Percentiles rank a stretch among this genome's conserved stretches.
Conservation (phyloP, 2,113 vertebrate genomes). For the Aspidoscelis tigris region DNA sequence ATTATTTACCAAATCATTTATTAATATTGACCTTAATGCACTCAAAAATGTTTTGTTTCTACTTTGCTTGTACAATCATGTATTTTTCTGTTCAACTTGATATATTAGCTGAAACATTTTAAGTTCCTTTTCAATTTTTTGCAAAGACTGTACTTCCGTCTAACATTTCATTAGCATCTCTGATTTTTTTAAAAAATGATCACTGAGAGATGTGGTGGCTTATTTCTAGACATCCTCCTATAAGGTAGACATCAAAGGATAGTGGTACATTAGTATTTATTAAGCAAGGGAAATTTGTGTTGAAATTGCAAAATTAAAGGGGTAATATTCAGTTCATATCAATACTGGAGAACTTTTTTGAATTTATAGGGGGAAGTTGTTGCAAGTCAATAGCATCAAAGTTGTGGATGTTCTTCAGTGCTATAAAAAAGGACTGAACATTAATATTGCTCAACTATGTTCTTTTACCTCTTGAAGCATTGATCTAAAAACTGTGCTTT, state of each 20-base stretch:
- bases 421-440: not conserved
- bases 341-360: not conserved
- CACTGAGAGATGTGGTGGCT: not conserved
- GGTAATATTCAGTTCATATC: not conserved
- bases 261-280: accelerated
- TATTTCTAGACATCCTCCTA: not conserved
- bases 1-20: not conserved
- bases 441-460: no score
- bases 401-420: constrained; percentile 35
- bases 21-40: not conserved
- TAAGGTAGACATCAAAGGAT: not conserved
- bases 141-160: not conserved
- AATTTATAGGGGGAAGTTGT: not conserved
- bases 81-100: not conserved
- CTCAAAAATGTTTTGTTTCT: not conserved
- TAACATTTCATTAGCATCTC: not conserved
- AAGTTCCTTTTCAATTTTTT: not conserved
- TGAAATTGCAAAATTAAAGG: not conserved
- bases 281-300: constrained; percentile 10
- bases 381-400: not conserved
- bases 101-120: not conserved
- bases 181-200: not conserved
- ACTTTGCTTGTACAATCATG: not conserved
- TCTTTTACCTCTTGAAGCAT: no score
- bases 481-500: not conserved